phyloP scores from a whole-genome alignment of 2,797 vertebrate genomes.

The Acridotheres tristis region DNA sequence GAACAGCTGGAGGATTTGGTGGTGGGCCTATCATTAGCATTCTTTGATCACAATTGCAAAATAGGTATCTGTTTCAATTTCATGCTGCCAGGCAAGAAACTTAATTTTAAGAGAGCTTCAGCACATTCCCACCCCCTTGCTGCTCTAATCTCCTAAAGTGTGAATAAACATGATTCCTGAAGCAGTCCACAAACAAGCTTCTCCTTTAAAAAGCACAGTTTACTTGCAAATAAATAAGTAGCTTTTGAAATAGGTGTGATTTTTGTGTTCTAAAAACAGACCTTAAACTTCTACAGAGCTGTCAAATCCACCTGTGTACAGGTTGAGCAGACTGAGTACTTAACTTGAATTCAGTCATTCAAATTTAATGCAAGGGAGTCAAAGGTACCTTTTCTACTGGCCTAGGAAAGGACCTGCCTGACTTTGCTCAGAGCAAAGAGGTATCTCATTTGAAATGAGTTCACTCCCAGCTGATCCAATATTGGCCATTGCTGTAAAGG shows the following conservation, averaged over 20 bases:
- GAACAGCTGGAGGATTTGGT: not conserved
- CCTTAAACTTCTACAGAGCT: not conserved
- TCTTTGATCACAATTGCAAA: slow-evolving; percentile 8
- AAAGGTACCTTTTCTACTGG: not conserved
- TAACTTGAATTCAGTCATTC: not conserved
- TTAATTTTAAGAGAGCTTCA: not conserved
- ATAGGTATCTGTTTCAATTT: not conserved
- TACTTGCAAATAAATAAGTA: not conserved
- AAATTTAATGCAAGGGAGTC: not conserved
- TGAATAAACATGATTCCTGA: not conserved
- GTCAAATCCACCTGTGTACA: not conserved
- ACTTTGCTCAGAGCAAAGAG: not conserved
- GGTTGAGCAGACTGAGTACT: not conserved
- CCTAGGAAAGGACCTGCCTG: not conserved
- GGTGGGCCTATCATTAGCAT: not conserved
- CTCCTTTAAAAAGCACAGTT: not conserved
- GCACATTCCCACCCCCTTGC: not conserved
- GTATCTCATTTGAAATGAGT: not conserved
- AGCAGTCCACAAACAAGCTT: not conserved
- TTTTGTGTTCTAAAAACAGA: not conserved
- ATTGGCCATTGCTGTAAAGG: not conserved
- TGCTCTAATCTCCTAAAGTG: not conserved
- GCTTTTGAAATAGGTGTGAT: not conserved
- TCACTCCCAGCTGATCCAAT: not conserved
- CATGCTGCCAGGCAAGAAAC: not conserved